These are phyloP conservation scores for Epizoanthus ramosus DNA, from an alignment of 92 coral and sea anemone genomes.

Conservation along the genomic window DNA sequence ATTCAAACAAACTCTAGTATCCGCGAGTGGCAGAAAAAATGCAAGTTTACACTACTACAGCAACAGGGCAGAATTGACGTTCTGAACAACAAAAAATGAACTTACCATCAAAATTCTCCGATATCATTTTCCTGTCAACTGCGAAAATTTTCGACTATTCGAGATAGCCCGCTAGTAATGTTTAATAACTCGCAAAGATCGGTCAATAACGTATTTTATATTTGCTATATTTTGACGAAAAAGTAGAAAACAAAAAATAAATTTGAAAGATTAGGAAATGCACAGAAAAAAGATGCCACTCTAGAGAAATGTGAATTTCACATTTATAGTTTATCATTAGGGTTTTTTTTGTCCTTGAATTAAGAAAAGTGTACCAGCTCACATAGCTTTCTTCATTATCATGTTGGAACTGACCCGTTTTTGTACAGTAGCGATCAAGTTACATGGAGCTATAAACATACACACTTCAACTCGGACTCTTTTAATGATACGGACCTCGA, in stretches of 20 bases:
- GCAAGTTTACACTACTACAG: background rate
- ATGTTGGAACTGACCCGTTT: background rate
- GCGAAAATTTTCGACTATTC: background rate
- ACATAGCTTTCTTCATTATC: background rate
- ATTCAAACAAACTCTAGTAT: constrained; percentile 11
- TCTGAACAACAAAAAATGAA: background rate
- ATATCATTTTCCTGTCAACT: background rate
- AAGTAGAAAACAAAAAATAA: background rate
- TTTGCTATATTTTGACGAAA: background rate
- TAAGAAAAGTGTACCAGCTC: background rate
- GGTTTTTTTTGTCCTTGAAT: background rate
- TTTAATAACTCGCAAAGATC: no score
- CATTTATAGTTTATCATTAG: background rate
- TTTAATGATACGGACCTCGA: background rate
- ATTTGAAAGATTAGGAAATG: background rate
- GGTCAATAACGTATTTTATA: background rate
- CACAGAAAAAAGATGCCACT: background rate
- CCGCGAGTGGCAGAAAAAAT: constrained; percentile 2
- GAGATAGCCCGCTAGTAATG: no score
- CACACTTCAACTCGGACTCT: background rate
- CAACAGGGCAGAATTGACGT: background rate
- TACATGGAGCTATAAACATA: background rate
- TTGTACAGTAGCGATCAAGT: background rate
- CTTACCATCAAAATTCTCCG: background rate
- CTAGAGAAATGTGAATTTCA: background rate